These are phyloP conservation scores for Vanessa tameamea DNA, from an alignment of 1,140 invertebrate species.

Conservation along the genomic window DNA sequence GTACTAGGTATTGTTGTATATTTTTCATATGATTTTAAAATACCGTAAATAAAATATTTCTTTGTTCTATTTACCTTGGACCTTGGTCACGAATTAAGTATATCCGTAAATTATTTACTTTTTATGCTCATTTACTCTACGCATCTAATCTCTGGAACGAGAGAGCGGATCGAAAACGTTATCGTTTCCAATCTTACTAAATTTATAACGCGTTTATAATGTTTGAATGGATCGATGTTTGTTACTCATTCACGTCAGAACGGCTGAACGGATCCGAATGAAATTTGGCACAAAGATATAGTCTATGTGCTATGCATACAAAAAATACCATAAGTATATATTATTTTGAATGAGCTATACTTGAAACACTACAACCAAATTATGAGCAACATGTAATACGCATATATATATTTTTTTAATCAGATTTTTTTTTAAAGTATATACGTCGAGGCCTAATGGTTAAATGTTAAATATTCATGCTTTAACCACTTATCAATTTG, in stretches of 20 bases:
- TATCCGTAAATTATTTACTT: background rate
- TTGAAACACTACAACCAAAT: too few relatives aligned
- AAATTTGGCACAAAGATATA: too few relatives aligned
- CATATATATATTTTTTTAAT: background rate
- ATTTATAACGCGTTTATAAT: too few relatives aligned
- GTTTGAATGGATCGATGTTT: too few relatives aligned
- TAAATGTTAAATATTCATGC: conserved; percentile 27
- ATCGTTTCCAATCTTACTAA: too few relatives aligned
- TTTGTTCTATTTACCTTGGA: background rate
- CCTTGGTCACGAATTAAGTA: background rate
- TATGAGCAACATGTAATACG: background rate
- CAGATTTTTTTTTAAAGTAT: background rate
- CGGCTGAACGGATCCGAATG: too few relatives aligned
- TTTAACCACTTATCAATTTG: conserved; percentile 21
- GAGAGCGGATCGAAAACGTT: background rate
- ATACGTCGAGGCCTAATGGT: background rate
- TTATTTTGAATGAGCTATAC: too few relatives aligned
- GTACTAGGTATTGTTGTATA: too few relatives aligned
- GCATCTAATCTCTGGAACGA: conserved; percentile 4
- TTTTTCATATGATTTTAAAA: background rate
- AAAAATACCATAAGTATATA: too few relatives aligned
- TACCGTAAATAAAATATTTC: background rate
- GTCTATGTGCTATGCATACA: too few relatives aligned
- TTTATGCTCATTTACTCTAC: background rate
- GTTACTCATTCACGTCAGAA: too few relatives aligned